A percentile compares a stretch with the other conserved stretches of the same genome.
Evolutionary conservation across 2,888 invertebrate genomes (phyloP).

Genomic region (Sylvicola cinctus): DNA sequence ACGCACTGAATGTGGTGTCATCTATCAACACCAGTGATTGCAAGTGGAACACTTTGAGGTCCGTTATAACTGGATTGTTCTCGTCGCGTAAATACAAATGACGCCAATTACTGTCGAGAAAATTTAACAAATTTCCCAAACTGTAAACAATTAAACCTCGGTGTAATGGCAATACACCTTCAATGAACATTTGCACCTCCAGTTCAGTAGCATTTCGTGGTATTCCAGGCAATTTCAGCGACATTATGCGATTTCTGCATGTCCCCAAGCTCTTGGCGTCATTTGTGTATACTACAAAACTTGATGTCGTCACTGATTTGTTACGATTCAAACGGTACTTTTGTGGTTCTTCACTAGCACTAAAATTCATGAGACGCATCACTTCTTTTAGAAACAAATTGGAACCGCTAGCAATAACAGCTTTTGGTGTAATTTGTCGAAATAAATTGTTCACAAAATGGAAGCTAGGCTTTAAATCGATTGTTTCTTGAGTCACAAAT

Average conservation of each 20-base stretch:
- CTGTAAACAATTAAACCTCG: slow-evolving; percentile 7
- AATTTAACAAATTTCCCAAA: slow-evolving; percentile 9
- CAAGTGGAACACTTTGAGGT: slow-evolving; percentile 19
- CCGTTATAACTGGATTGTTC: slow-evolving; percentile 6
- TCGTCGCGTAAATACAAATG: slow-evolving; percentile 7
- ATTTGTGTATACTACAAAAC: slow-evolving; percentile 7
- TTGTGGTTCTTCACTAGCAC: slow-evolving; percentile 4
- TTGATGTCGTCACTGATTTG: slow-evolving; percentile 1
- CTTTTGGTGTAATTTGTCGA: slow-evolving; percentile 8
- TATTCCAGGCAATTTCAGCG: slow-evolving; percentile 9
- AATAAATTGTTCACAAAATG: slow-evolving; percentile 8
- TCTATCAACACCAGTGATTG: slow-evolving; percentile 36
- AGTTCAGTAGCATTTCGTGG: slow-evolving; percentile 2
- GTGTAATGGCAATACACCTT: slow-evolving; percentile 9
- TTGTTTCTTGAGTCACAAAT: slow-evolving; percentile 7
- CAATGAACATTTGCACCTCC: slow-evolving; percentile 8
- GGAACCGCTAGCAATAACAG: slow-evolving; percentile 8
- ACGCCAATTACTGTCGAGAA: slow-evolving; percentile 8
- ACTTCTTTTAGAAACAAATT: slow-evolving; percentile 8
- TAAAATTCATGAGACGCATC: slow-evolving; percentile 4
- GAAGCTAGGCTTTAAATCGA: slow-evolving; percentile 9
- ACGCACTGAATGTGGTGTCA: slow-evolving; percentile 34
- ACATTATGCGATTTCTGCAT: slow-evolving; percentile 7
- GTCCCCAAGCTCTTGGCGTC: slow-evolving; percentile 6
- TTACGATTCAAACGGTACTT: slow-evolving; percentile 5